Base-by-base conservation (phyloP, 2,888 invertebrate species). In the Zootermopsis nevadensis region DNA sequence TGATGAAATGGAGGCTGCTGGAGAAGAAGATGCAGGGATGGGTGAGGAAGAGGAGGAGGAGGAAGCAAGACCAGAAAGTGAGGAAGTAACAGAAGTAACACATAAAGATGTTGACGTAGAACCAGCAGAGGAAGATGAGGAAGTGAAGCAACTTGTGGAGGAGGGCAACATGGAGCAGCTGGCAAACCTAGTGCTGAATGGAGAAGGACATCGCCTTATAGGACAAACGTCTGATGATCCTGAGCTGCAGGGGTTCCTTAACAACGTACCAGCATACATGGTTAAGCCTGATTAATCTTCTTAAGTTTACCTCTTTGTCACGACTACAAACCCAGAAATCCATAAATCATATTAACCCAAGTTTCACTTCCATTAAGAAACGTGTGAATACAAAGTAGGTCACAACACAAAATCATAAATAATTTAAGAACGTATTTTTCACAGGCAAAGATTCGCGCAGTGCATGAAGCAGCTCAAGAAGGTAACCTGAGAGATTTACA, bases 261-360 rank as follows among this genome's bases (percentile, higher is more conserved):
- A 95, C 87, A 97, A 96, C 89, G 96, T 97, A 81, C 95, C 97
- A 22, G 93, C 93, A 48, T 97, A 97, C 87, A 96, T 97, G 95
- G 97, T 96, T 91, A 90, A 88, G 86, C n/a, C n/a, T 60, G n/a
- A 27, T 10, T 4, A 60, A 60, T 60, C 12, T 10, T 15, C 15
- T 48, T 3, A 48, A 48, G 15, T 48, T 15, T 19, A 48, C 3
- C 48, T 3, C 38, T 19, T 19, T 48, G 15, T 19, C 15, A 12
- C 19, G 15, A 48, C 38, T 12, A 15, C 12, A 15, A 42, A 42
- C 38, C 12, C 38, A 42, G 3, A 42, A 12, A 0, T 6, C 8
- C 42, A 42, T 7, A 6, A 12, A 42, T 42, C 42, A 12, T 42
- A 8, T 42, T 42, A 42, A 42, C 8, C 3, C 8, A 42, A 7